Evolutionary conservation across 2,113 vertebrate species (phyloP), one percentile per base, ranked within the genome.

Genomic region (Callopanchax toddi): DNA sequence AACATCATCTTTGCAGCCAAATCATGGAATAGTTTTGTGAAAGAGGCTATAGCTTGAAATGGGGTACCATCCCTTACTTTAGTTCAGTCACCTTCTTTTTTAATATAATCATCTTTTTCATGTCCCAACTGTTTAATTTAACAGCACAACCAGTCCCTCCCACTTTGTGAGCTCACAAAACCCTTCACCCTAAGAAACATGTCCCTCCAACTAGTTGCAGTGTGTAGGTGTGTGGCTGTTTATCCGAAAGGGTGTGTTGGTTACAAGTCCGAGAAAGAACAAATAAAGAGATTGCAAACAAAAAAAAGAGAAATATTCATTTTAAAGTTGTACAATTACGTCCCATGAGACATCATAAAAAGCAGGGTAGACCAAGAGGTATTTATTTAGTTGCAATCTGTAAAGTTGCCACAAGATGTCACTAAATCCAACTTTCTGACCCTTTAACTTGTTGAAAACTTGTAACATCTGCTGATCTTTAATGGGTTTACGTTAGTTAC

Each of bases 161-260:
- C 20, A 67, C 17, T 64, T n/a, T 22, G 21, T 16, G 55, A 63
- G 67, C 60, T 46, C 59, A 59, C 77, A 67, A 55, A n/a, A 60
- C 32, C 29, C 26, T 60, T 71, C 16, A 67, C 56, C 3, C 3
- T 8, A 0, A 7, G 43, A 60, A 26, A 60, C 56, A 50, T 39
- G 25, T 21, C 45, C 42, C 34, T 37, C 18, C 26, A 51, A 65
- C 54, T 49, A 32, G 50, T 18, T 65, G 66, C 74, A 51, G 60
- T 48, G 34, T 5, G 9, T 52, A 34, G 1, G 3, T 12, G 58
- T 71, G 22, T 23, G 42, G 17, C 22, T 32, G 55, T 70, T 74
- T 11, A 54, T 62, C 34, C 52, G 49, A 40, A 36, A 45, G 68
- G 59, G 40, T 48, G 50, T 61, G 54, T 45, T 25, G 67, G 37